These are phyloP conservation scores for Drosophila yakuba DNA, from an alignment of 1,140 invertebrate species.

Conservation along the genomic window DNA sequence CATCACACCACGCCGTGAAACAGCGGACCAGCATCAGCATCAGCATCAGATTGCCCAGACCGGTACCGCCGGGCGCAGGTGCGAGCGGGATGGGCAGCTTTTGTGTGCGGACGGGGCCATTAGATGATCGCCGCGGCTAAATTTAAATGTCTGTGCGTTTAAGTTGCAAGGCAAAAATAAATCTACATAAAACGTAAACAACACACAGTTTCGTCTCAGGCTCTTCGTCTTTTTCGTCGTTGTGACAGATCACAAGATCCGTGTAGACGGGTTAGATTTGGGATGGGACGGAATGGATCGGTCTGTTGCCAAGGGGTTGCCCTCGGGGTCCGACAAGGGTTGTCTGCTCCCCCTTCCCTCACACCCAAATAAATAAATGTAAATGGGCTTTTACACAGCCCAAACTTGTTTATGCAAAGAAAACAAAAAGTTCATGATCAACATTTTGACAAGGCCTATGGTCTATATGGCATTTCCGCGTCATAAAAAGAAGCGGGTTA, in stretches of 20 bases:
- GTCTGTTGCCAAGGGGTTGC: conserved; percentile 39
- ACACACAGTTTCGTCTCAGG: conserved; percentile 44
- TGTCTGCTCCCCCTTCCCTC: neutral
- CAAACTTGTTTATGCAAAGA: conserved; percentile 25
- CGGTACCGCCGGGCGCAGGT: neutral
- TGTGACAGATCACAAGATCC: conserved; percentile 54
- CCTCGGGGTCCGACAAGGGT: conserved; percentile 15
- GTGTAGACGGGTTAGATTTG: conserved; percentile 31
- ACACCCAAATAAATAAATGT: conserved; percentile 34
- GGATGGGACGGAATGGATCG: conserved; percentile 7
- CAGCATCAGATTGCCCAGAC: conserved; percentile 24
- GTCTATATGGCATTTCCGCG: neutral
- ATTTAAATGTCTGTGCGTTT: conserved; percentile 82
- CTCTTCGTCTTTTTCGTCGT: conserved; percentile 17
- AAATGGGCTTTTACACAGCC: conserved; percentile 20
- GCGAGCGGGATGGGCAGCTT: conserved; percentile 4
- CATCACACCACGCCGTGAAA: conserved; percentile 17
- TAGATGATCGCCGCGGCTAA: conserved; percentile 74
- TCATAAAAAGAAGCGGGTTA: neutral
- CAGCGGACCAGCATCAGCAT: neutral
- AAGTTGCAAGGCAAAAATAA: conserved; percentile 79
- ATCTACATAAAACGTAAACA: conserved; percentile 71
- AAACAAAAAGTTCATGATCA: conserved; percentile 1
- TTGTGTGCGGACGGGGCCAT: conserved; percentile 63
- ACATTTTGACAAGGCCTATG: conserved; percentile 22